Evolutionary conservation across 2,797 vertebrate genomes (phyloP).

Genomic region (Sebastes jordani): DNA sequence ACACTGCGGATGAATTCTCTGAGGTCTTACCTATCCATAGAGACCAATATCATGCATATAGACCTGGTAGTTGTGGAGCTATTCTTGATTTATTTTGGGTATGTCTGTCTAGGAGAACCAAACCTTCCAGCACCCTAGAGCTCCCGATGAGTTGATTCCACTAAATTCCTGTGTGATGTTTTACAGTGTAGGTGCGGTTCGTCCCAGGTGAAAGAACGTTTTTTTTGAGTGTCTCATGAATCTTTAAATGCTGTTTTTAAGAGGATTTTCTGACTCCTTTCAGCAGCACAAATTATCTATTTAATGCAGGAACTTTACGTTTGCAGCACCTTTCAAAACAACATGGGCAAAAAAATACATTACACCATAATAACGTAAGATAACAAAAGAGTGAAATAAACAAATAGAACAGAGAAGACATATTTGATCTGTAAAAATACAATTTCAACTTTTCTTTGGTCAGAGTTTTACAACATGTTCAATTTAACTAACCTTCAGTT

Average conservation of each 20-base stretch:
- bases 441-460: neutral
- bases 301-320: neutral
- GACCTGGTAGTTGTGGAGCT: too few species aligned
- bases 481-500: neutral
- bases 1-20: too few species aligned
- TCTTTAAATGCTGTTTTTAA: neutral
- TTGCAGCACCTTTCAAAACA: neutral
- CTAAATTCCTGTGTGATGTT: neutral
- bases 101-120: too few species aligned
- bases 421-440: neutral
- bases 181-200: neutral
- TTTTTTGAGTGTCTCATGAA: neutral
- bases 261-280: too few species aligned
- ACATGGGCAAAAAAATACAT: neutral
- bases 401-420: neutral
- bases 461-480: conserved; percentile 6
- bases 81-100: too few species aligned
- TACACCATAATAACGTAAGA: neutral
- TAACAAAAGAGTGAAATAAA: neutral
- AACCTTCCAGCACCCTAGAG: too few species aligned
- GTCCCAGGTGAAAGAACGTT: neutral
- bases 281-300: neutral
- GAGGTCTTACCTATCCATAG: too few species aligned
- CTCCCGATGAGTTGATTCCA: too few species aligned
- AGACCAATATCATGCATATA: too few species aligned